Conservation (phyloP, 2,797 vertebrate species). For the Eospalax fontanierii region DNA sequence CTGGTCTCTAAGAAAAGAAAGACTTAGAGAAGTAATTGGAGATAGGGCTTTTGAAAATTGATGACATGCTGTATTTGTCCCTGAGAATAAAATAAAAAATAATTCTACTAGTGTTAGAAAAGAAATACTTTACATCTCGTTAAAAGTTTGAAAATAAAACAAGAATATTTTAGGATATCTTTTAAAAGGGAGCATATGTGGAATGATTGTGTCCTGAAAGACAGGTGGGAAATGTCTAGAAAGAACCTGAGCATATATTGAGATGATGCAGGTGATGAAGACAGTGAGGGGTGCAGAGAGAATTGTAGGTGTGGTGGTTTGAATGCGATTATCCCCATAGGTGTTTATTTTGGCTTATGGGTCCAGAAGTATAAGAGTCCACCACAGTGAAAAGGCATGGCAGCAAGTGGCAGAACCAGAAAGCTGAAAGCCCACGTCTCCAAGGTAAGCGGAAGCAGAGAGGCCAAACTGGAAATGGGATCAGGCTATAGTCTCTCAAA, state of each 20-base stretch:
- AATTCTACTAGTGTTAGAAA: neutral
- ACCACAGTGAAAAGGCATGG: too few species aligned
- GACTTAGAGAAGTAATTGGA: neutral
- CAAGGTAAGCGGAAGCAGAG: too few species aligned
- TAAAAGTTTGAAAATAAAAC: neutral
- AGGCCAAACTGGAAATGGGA: too few species aligned
- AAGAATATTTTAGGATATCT: neutral
- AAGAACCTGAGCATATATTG: neutral
- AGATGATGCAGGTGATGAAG: neutral
- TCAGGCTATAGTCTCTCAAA: too few species aligned
- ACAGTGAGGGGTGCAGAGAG: neutral
- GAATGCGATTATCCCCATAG: too few species aligned
- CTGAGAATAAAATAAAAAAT: conserved; percentile 30
- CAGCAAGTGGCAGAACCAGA: too few species aligned
- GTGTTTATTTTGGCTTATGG: too few species aligned
- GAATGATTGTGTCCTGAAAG: neutral
- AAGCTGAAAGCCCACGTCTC: too few species aligned
- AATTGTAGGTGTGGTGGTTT: neutral
- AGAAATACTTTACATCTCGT: neutral
- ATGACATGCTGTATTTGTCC: neutral
- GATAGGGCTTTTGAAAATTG: neutral
- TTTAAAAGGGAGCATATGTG: neutral
- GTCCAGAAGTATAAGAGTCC: too few species aligned
- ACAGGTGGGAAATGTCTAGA: neutral
- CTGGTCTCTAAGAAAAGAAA: neutral